These are phyloP conservation scores for Prunella fulvescens DNA, from an alignment of 2,113 vertebrate species.

Conservation along the genomic window DNA sequence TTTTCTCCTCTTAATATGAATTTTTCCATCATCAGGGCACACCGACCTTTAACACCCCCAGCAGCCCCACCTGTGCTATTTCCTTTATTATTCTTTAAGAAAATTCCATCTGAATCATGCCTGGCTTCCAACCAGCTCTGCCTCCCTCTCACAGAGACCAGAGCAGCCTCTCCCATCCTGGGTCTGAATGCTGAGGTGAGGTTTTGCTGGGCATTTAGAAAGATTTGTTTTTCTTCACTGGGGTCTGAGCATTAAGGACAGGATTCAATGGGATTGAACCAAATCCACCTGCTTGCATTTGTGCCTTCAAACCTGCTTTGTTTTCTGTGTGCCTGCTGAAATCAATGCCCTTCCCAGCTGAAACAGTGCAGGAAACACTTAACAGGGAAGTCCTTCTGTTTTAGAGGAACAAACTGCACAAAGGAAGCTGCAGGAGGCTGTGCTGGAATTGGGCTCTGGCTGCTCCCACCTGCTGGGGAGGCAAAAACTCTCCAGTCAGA, in stretches of 20 bases:
- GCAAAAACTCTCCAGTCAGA: not conserved
- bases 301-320: not conserved
- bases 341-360: not conserved
- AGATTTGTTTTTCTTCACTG: not conserved
- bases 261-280: not conserved
- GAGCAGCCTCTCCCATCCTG: not conserved
- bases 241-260: not conserved
- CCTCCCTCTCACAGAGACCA: not conserved
- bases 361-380: not conserved
- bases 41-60: not conserved
- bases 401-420: not conserved
- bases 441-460: not conserved
- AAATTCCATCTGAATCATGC: not conserved
- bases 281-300: not conserved
- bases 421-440: not conserved
- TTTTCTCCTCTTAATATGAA: not conserved
- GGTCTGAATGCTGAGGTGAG: not conserved
- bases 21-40: not conserved
- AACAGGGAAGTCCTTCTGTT: not conserved
- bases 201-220: not conserved
- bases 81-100: not conserved
- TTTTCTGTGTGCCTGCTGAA: not conserved
- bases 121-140: not conserved
- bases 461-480: not conserved
- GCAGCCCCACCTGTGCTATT: not conserved